Conservation (phyloP, 2,113 vertebrate species). For the Chitala chitala region DNA sequence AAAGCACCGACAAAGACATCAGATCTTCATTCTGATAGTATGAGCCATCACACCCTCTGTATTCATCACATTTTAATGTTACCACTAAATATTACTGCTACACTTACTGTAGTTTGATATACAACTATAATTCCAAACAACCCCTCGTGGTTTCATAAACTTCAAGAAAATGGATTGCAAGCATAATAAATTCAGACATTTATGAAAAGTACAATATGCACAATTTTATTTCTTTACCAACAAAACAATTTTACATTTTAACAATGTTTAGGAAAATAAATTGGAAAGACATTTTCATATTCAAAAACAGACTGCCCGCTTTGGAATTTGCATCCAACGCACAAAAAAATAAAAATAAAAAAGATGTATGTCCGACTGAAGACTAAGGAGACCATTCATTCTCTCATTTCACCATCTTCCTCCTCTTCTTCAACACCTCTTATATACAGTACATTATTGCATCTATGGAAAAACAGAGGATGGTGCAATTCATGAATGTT, state of each 20-base stretch:
- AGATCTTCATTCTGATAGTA: too few species aligned
- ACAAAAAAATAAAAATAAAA: neutral
- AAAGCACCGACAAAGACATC: too few species aligned
- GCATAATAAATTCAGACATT: neutral
- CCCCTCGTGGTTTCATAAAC: neutral
- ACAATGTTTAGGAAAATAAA: constrained; percentile 1
- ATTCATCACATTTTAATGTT: constrained; percentile 53
- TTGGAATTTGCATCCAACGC: too few species aligned
- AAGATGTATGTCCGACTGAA: neutral
- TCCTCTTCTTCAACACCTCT: constrained; percentile 97
- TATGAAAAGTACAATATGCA: constrained; percentile 38
- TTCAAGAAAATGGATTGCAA: neutral
- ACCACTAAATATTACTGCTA: too few species aligned
- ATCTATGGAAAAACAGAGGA: constrained; percentile 61
- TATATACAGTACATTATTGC: constrained; percentile 98
- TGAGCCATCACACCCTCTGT: too few species aligned
- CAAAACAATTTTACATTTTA: constrained; percentile 22
- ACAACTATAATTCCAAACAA: too few species aligned
- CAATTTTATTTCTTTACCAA: constrained; percentile 35
- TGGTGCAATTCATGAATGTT: neutral
- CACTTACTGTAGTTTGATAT: too few species aligned
- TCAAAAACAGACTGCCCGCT: neutral
- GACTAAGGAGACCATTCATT: constrained; percentile 52
- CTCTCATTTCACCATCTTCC: constrained; percentile 98
- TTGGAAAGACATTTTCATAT: neutral